Percentiles rank a stretch among this genome's conserved stretches.
These are phyloP conservation scores for Tenthredo livida DNA, from an alignment of 2,888 invertebrate genomes.

Conservation along the genomic window DNA sequence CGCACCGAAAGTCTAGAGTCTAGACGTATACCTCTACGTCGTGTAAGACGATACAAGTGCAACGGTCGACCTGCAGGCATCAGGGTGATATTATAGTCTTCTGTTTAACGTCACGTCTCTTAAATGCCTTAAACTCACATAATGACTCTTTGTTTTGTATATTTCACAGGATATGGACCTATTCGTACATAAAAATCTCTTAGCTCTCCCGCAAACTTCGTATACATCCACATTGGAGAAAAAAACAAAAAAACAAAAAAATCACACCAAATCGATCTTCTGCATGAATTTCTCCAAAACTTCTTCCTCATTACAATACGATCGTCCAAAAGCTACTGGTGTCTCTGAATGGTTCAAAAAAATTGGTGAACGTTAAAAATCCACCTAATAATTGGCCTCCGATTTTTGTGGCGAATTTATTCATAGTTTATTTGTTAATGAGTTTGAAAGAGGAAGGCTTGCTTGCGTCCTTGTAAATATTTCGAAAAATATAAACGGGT, in stretches of 20 bases:
- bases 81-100: slow-evolving; percentile 32
- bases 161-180: not conserved
- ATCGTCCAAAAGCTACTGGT: not conserved
- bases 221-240: not conserved
- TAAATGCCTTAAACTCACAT: not conserved
- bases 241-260: not conserved
- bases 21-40: slow-evolving; percentile 35
- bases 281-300: not conserved
- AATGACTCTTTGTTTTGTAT: slow-evolving; percentile 34
- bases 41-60: slow-evolving; percentile 46
- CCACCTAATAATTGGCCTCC: not conserved
- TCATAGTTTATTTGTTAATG: not conserved
- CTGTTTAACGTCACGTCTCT: slow-evolving; percentile 27
- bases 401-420: not conserved
- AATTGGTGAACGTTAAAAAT: not conserved
- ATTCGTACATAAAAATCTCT: not conserved
- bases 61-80: slow-evolving; percentile 4
- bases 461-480: slow-evolving; percentile 17
- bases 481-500: not conserved
- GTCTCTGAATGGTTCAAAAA: not conserved
- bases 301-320: not conserved
- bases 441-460: not conserved
- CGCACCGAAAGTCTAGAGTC: slow-evolving; percentile 13
- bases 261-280: not conserved
- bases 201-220: not conserved